Base-by-base conservation (phyloP, 1,140 invertebrate species). In the Hylyphantes graminicola region DNA sequence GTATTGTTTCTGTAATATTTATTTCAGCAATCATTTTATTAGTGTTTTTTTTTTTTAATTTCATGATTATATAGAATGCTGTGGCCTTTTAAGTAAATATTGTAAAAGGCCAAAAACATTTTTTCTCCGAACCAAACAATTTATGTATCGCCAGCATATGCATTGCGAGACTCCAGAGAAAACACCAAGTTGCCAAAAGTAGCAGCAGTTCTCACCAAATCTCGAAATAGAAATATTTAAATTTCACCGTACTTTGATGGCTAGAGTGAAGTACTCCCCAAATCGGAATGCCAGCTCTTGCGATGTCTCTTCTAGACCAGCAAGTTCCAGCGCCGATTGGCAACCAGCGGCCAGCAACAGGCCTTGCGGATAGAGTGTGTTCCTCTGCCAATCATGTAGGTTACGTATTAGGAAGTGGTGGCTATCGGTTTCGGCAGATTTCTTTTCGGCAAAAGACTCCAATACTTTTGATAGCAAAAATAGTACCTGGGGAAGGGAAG, bases 211-310 rank as follows among this genome's bases (percentile, higher is more conserved):
- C 35, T 35, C 35, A 35, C 35, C 35, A 35, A 35, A 35, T 35
- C 35, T 35, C 5, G 35, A 35, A 35, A 35, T 35, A 35, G 1
- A 35, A 35, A 35, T 35, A 35, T 2, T 2, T 35, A 35, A 35
- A 2, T 35, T 35, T 35, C 35, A 35, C 17, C 80, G 54, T 74
- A 83, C 80, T 57, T 83, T 83, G n/a, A 83, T 74, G 19, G 80
- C 80, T 13, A 83, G 55, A n/a, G 70, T 48, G 57, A 83, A 83
- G 15, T 12, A 74, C 11, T 19, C 21, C 57, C 80, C 80, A 13
- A 83, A 83, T 83, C 65, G 61, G 67, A 74, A 83, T 8, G 70
- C 70, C 10, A 35, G 48, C 0, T 83, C 10, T n/a, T 83, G 80
- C 15, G 13, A n/a, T 55, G 35, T 54, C 65, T 83, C 72, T 67